Evolutionary conservation across 2,113 vertebrate genomes (phyloP), one percentile per base, ranked within the genome.

Genomic region (Ancistrus triradiatus): DNA sequence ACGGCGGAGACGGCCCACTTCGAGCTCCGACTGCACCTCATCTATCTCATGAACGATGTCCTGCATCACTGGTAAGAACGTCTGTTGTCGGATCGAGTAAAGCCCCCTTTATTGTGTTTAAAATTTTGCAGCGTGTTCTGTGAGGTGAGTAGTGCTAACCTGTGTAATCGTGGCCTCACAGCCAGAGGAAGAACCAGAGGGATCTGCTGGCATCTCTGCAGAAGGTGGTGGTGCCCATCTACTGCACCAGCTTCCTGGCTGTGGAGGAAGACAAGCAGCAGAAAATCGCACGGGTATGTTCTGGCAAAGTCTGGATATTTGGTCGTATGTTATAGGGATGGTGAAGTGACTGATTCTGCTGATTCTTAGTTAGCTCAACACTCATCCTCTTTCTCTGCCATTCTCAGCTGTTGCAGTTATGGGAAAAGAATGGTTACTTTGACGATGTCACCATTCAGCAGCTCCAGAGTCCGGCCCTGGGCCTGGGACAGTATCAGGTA

Each of bases 221-320:
- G 80, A 97, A 97, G 75, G 96, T 99, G 11, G 96, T 99, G 42
- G 96, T 99, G 55, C 96, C 96, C 50, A 97, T 99, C 67, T 99
- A 98, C 77, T 98, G 95, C 76, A 99, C 95, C 74, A 98, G 95
- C 77, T 98, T 99, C 68, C 78, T 98, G 59, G 93, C 95, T 0
- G 96, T 98, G 67, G 96, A 99, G 73, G 96, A 98, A 50, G 96
- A 98, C 70, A 99, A 99, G 59, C 96, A 98, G 68, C 96, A 99
- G 85, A 99, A 98, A 75, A 97, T 99, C 8, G 94, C 93, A 25
- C 81, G 95, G 83, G 96, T 98, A 75, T 59, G 75, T 66, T 44
- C 31, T n/a, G n/a, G n/a, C n/a, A n/a, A n/a, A n/a, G n/a, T n/a
- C n/a, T n/a, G n/a, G n/a, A n/a, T n/a, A n/a, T n/a, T n/a, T n/a